Evolutionary conservation across 2,797 vertebrate species (phyloP).

Genomic region (Ibycter americanus): DNA sequence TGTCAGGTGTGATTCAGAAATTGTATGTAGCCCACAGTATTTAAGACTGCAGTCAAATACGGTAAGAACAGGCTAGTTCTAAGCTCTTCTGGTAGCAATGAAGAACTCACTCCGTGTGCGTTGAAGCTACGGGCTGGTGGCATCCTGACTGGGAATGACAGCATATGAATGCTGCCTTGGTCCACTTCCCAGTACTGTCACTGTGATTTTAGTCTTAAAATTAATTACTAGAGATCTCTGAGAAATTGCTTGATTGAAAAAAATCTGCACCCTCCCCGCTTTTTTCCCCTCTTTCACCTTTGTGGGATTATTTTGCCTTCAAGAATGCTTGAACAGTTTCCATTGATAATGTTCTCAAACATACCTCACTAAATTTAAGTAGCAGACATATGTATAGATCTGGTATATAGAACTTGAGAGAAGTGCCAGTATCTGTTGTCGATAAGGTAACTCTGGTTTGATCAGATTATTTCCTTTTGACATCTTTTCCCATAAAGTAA

Average conservation of each 20-base stretch:
- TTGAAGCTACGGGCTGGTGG: neutral
- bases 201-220: neutral
- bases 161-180: neutral
- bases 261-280: neutral
- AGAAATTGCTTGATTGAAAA: neutral
- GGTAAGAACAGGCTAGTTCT: neutral
- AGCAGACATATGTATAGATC: neutral
- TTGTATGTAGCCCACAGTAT: neutral
- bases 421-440: neutral
- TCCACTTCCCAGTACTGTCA: neutral
- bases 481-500: neutral
- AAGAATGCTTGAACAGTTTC: neutral
- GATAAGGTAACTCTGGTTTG: neutral
- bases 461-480: neutral
- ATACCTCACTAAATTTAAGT: neutral
- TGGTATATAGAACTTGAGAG: neutral
- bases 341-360: neutral
- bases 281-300: neutral
- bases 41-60: neutral
- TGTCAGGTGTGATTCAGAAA: neutral
- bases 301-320: neutral
- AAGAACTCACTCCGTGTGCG: neutral
- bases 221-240: neutral
- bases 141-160: neutral
- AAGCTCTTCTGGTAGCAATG: neutral